These are phyloP conservation scores for Drosophila rubida DNA, from an alignment of 2,888 invertebrate genomes.

Conservation along the genomic window DNA sequence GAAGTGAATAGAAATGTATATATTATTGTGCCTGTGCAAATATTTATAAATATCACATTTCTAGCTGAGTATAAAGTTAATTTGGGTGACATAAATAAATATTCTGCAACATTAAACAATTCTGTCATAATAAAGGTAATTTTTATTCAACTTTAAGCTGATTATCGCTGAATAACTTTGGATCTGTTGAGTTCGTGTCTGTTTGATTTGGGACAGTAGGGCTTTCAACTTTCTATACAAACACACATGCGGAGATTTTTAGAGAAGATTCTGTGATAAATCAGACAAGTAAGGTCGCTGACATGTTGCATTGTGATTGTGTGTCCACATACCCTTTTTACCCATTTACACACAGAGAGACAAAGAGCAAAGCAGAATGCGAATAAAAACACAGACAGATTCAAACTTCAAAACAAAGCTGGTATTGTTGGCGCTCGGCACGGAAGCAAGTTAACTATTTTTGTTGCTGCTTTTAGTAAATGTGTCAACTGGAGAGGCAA, in stretches of 20 bases:
- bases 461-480: conserved; percentile 28
- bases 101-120: not conserved
- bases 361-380: conserved; percentile 16
- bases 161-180: not conserved
- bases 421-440: conserved; percentile 40
- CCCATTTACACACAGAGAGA: conserved; percentile 31
- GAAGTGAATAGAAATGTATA: not conserved
- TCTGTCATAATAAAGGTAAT: not conserved
- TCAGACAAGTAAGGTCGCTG: conserved; percentile 68
- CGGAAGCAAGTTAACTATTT: conserved; percentile 56
- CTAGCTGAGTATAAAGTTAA: not conserved
- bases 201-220: conserved; percentile 39
- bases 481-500: conserved; percentile 44
- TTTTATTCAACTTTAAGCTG: not conserved
- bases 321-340: conserved; percentile 43
- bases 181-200: conserved; percentile 6
- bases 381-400: conserved; percentile 38
- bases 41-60: not conserved
- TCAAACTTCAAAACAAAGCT: conserved; percentile 53
- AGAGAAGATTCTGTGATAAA: conserved; percentile 43
- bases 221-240: conserved; percentile 33
- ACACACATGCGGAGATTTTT: conserved; percentile 11
- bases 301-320: conserved; percentile 59
- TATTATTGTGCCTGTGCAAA: not conserved
- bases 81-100: not conserved